phyloP scores from a whole-genome alignment of 1,140 invertebrate genomes.

The Dendrolimus kikuchii region DNA sequence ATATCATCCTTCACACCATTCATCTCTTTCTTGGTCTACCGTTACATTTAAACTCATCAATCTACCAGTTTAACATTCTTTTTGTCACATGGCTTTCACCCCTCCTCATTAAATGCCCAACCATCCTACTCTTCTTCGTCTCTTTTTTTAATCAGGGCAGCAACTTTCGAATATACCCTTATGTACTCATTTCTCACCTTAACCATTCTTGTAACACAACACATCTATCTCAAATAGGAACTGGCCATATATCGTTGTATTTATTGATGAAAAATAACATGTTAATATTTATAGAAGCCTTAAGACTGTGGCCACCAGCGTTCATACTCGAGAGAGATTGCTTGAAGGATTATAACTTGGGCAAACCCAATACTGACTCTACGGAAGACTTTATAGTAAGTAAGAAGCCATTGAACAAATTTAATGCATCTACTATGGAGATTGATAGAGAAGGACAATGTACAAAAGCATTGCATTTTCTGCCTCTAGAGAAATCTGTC shows the following conservation, averaged over 20 bases:
- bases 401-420: too few species aligned
- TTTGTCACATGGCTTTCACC: too few species aligned
- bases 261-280: neutral
- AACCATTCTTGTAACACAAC: neutral
- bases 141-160: too few species aligned
- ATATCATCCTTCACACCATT: too few species aligned
- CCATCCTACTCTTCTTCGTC: too few species aligned
- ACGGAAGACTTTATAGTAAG: slow-evolving; percentile 25
- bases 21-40: too few species aligned
- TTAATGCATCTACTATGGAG: too few species aligned
- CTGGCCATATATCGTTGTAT: too few species aligned
- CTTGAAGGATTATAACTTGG: slow-evolving; percentile 46
- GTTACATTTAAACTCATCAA: neutral
- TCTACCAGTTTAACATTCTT: neutral
- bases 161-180: slow-evolving; percentile 1
- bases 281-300: slow-evolving; percentile 50
- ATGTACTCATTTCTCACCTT: neutral
- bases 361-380: slow-evolving; percentile 19
- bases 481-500: neutral
- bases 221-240: neutral
- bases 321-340: slow-evolving; percentile 53
- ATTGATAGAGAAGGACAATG: neutral
- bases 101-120: too few species aligned
- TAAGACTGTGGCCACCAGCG: slow-evolving; percentile 66
- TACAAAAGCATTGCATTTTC: too few species aligned